These are phyloP conservation scores for Flexamia atlantica DNA, from an alignment of 2,888 invertebrate genomes.

Conservation along the genomic window DNA sequence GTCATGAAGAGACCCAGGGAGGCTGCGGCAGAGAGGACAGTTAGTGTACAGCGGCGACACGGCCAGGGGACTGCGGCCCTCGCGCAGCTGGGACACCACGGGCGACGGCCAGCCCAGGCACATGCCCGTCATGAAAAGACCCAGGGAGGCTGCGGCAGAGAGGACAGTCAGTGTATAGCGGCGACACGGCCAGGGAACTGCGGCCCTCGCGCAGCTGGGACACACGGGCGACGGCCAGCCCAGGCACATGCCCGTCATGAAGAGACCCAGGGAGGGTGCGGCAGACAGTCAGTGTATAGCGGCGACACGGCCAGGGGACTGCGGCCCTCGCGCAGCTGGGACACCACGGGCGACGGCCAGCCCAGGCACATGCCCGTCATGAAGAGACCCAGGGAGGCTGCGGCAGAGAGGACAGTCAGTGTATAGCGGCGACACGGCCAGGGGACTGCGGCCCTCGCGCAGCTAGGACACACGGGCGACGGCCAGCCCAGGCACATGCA, in stretches of 20 bases:
- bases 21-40: slow-evolving; percentile 44
- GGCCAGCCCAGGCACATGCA: slow-evolving; percentile 67
- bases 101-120: slow-evolving; percentile 67
- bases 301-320: slow-evolving; percentile 52
- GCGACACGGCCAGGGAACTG: slow-evolving; percentile 52
- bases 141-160: neutral
- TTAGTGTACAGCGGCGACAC: neutral
- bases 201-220: slow-evolving; percentile 59
- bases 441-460: neutral
- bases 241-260: slow-evolving; percentile 65
- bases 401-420: too few species aligned
- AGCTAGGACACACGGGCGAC: slow-evolving; percentile 65
- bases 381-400: slow-evolving; percentile 36
- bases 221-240: slow-evolving; percentile 67
- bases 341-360: slow-evolving; percentile 67
- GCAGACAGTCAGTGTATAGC: too few species aligned
- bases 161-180: neutral
- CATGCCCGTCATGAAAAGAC: slow-evolving; percentile 64
- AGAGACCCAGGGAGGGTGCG: slow-evolving; percentile 54
- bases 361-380: slow-evolving; percentile 66
- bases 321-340: slow-evolving; percentile 56
- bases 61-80: neutral
- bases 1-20: slow-evolving; percentile 61
- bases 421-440: too few species aligned
- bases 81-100: slow-evolving; percentile 63